phyloP scores from a whole-genome alignment of 2,797 vertebrate genomes.

The Alectoris magna region DNA sequence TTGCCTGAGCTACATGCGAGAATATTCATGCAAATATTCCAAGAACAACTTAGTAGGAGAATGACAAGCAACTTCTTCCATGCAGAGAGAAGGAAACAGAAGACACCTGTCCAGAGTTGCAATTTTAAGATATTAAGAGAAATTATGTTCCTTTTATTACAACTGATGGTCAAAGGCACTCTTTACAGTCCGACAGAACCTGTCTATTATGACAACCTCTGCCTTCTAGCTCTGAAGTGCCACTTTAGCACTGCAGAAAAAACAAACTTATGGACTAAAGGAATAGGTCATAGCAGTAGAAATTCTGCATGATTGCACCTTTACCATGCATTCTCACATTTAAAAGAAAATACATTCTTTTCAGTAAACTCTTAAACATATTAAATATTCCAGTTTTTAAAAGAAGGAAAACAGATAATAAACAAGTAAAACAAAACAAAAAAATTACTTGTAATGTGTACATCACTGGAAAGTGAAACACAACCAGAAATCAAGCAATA shows the following conservation, averaged over 20 bases:
- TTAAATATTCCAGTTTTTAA: background rate
- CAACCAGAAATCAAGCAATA: conserved; percentile 34
- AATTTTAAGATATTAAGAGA: background rate
- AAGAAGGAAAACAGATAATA: background rate
- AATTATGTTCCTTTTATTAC: background rate
- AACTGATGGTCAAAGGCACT: background rate
- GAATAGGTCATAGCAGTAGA: background rate
- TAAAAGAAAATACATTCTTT: background rate
- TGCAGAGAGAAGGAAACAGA: background rate
- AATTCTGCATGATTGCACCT: background rate
- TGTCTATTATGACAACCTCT: background rate
- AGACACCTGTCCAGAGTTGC: background rate
- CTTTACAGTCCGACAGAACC: background rate
- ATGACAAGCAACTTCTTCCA: background rate
- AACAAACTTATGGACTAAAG: background rate
- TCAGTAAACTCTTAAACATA: background rate
- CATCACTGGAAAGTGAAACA: conserved; percentile 30
- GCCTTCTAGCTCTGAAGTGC: background rate
- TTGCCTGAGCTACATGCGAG: background rate
- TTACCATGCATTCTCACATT: background rate
- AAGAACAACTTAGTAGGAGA: background rate
- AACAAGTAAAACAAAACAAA: background rate
- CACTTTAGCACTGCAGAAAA: background rate
- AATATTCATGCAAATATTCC: background rate
- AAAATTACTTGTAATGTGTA: background rate